Evolutionary conservation across 2,113 vertebrate species (phyloP), one percentile per base, ranked within the genome.

Genomic region (Nesoenas mayeri): DNA sequence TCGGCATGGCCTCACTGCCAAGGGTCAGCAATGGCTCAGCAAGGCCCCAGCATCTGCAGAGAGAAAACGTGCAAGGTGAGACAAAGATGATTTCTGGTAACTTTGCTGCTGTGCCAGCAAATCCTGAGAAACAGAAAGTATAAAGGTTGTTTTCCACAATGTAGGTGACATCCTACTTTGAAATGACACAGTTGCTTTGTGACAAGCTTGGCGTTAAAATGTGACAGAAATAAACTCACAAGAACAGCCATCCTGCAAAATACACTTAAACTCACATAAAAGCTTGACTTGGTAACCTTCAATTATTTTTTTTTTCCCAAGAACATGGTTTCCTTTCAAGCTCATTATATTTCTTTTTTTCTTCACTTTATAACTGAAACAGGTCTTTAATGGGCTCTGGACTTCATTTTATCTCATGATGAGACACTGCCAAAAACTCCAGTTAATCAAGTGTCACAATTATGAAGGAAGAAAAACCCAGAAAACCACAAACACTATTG

Each of bases 11-110:
- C 70, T 82, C 20, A 1, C 71, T 85, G 91, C 64, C 1, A 2
- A 58, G 85, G 87, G 73, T 74, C 18, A 12, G 86, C 70, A 24
- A 73, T 47, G 32, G 89, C 54, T 97, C 93, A 73, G 89, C 36
- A 29, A 95, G 62, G 32, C 50, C n/a, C 79, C 31, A 3, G 88
- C 83, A 97, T 62, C 98, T 98, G 96, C 77, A 93, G 96, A 95
- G 81, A 29, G 26, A 97, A 97, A 97, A 91, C 6, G 9, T 47
- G 4, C 42, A 94, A 88, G 58, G 73, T 96, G 91, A 97, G 81
- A 96, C 67, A 93, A 65, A 85, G 28, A 38, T 12, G 31, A 80
- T 32, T 80, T 53, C 53, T 51, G 79, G 78, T 40, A 91, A 74
- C 40, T 93, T 88, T 89, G 50, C 61, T 79, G 83, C 82, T 96